Percentiles rank a stretch among this genome's conserved stretches.
Conservation (phyloP, 2,113 vertebrate genomes). For the Hypomesus transpacificus region DNA sequence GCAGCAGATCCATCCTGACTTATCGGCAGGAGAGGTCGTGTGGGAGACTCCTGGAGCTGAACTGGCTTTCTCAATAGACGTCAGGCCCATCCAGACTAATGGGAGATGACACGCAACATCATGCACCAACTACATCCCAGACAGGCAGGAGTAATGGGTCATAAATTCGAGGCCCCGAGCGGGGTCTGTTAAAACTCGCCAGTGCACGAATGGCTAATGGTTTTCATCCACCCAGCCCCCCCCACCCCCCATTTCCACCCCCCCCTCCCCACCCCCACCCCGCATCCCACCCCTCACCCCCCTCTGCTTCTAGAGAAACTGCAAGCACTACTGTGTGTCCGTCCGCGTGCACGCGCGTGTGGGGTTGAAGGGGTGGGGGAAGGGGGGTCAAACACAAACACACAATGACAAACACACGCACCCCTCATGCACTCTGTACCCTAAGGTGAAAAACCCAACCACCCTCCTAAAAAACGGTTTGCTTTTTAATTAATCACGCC, state of each 20-base stretch:
- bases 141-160: slow-evolving; percentile 81
- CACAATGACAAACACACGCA: slow-evolving; percentile 32
- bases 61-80: slow-evolving; percentile 79
- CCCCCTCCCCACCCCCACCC: slow-evolving; percentile 12
- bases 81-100: slow-evolving; percentile 82
- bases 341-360: slow-evolving; percentile 25
- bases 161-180: slow-evolving; percentile 79
- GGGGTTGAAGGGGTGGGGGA: too few species aligned
- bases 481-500: slow-evolving; percentile 85
- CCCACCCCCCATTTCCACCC: not conserved
- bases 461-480: slow-evolving; percentile 79
- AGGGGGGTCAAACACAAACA: too few species aligned
- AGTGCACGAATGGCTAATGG: slow-evolving; percentile 75
- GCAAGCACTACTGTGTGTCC: slow-evolving; percentile 16
- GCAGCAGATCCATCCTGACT: slow-evolving; percentile 55
- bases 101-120: slow-evolving; percentile 86
- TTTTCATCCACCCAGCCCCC: slow-evolving; percentile 65
- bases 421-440: slow-evolving; percentile 48
- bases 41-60: slow-evolving; percentile 43
- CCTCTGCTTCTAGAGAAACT: slow-evolving; percentile 9
- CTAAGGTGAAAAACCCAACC: slow-evolving; percentile 64
- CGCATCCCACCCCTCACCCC: slow-evolving; percentile 40
- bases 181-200: slow-evolving; percentile 80
- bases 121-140: slow-evolving; percentile 79
- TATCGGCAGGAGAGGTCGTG: slow-evolving; percentile 64